A percentile compares a stretch with the other conserved stretches of the same genome.
Conservation (phyloP, 2,113 vertebrate genomes). For the Chloroceryle aenea region DNA sequence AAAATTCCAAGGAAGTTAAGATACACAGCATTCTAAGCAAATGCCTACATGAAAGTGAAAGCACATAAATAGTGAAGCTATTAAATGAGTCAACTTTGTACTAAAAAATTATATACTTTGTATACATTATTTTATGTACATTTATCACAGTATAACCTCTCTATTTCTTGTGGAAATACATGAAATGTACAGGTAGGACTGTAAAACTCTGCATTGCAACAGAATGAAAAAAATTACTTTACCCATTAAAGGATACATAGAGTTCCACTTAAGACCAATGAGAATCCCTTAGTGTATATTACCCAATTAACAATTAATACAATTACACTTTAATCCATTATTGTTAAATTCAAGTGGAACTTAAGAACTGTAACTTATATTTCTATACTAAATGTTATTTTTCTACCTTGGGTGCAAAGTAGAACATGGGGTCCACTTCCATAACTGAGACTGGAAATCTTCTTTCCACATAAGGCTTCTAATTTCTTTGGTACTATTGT, state of each 20-base stretch:
- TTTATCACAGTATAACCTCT: not conserved
- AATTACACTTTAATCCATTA: not conserved
- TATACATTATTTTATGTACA: not conserved
- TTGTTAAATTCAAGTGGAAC: not conserved
- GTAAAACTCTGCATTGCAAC: not conserved
- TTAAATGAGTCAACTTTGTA: not conserved
- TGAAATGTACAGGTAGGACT: not conserved
- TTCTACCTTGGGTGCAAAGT: slow-evolving; percentile 90
- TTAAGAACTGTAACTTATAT: not conserved
- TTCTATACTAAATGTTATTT: not conserved
- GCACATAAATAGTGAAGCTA: not conserved
- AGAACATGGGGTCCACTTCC: slow-evolving; percentile 95
- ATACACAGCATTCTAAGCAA: not conserved
- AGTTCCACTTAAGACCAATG: not conserved
- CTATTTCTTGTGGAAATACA: not conserved
- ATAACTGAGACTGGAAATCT: slow-evolving; percentile 92
- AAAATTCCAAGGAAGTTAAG: not conserved
- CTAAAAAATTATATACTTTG: not conserved
- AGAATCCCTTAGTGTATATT: not conserved
- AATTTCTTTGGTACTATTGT: slow-evolving; percentile 93
- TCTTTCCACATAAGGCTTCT: slow-evolving; percentile 91
- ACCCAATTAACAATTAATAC: not conserved
- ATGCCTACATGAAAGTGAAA: not conserved
- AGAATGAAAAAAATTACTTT: not conserved
- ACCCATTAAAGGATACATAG: not conserved